These are phyloP conservation scores for Heliocidaris erythrogramma DNA, from an alignment of 35 echinoderm and acorn worm genomes.

Conservation along the genomic window DNA sequence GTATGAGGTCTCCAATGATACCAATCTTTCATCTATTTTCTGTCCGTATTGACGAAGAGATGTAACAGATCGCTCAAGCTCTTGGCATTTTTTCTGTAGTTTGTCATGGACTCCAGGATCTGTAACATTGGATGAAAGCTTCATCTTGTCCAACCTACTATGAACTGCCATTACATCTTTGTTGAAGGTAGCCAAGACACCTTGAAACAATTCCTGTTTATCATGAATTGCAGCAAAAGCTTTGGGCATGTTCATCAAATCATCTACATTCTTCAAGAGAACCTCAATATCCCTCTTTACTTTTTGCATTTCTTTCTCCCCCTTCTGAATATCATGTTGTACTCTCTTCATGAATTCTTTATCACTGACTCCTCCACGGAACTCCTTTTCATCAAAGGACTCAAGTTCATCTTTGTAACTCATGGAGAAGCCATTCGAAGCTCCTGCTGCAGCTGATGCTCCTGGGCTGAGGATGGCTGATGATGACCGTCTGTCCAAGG, in stretches of 20 bases:
- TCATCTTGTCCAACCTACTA: not conserved
- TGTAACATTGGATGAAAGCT: not conserved
- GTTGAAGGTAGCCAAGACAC: not conserved
- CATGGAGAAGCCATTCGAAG: not conserved
- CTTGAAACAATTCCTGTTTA: not conserved
- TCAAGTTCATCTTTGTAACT: not conserved
- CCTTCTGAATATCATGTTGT: not conserved
- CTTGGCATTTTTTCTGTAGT: not conserved
- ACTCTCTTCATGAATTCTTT: not conserved
- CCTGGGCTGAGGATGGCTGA: not conserved
- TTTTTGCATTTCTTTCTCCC: not conserved
- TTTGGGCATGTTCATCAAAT: not conserved
- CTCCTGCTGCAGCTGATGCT: not conserved
- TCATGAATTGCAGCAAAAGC: not conserved
- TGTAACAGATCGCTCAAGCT: not conserved
- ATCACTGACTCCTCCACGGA: not conserved
- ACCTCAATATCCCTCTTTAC: not conserved
- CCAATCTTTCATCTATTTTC: not conserved
- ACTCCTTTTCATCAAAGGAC: not conserved
- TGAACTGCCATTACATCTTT: not conserved
- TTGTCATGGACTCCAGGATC: not conserved
- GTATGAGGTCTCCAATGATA: slow-evolving; percentile 6
- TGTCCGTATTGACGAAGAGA: not conserved
- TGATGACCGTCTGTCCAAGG: not conserved
- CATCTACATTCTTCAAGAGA: not conserved